phyloP scores from a whole-genome alignment of 2,888 invertebrate species.

The Hydrotaea cyrtoneurina region DNA sequence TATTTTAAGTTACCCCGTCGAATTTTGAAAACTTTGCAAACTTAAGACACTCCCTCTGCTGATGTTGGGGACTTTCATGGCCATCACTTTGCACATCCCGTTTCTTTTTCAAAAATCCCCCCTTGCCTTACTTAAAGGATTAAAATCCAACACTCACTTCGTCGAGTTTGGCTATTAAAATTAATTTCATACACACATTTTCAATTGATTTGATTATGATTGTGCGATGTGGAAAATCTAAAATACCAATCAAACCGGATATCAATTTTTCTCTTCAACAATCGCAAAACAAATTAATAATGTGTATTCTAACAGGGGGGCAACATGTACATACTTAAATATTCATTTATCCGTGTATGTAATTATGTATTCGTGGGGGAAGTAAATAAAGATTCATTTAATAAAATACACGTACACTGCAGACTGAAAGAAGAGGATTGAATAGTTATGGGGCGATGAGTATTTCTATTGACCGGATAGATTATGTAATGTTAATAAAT shows the following conservation, averaged over 20 bases:
- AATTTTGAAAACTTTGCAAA: no score
- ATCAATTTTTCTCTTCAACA: conserved; percentile 50
- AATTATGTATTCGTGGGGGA: background rate
- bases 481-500: no score
- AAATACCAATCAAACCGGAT: conserved; percentile 13
- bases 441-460: no score
- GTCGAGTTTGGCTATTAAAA: no score
- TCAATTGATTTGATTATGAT: background rate
- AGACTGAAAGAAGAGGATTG: background rate
- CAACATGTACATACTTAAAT: background rate
- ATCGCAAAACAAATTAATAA: conserved; percentile 41
- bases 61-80: no score
- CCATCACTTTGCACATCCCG: no score
- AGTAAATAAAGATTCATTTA: conserved; percentile 35
- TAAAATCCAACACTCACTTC: no score
- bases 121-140: background rate
- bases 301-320: conserved; percentile 14
- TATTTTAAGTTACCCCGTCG: no score
- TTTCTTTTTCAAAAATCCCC: background rate
- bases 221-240: background rate
- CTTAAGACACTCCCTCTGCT: no score
- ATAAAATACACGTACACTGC: conserved; percentile 19
- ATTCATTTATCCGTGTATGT: background rate
- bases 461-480: no score
- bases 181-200: no score